Evolutionary conservation across 2,888 invertebrate species (phyloP), one percentile per base, ranked within the genome.

Genomic region (Gymnocheta viridis): DNA sequence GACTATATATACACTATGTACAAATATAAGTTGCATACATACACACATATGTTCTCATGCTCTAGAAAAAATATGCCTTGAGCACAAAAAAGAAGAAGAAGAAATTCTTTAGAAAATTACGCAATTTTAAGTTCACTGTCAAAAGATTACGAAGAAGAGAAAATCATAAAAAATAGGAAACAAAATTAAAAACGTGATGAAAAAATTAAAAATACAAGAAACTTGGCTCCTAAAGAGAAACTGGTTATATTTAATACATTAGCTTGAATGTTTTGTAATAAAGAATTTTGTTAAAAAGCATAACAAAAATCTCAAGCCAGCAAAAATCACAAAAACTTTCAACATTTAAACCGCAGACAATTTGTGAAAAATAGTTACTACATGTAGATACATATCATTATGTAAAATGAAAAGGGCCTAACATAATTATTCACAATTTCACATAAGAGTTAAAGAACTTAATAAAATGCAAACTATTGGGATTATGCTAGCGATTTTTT

Each of bases 101-200:
- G 69, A 47, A 66, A 74, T 58, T 83, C 64, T 81, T 54, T 67
- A 62, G 58, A 81, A 73, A 78, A 79, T 73, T 82, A 79, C 77
- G 74, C 81, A 81, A 81, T 69, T 69, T 32, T 67, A 51, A 32
- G 66, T 69, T 67, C 62, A 54, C 67, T 67, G 80, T 41, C 41
- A 41, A 73, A 62, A 76, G 62, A 62, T 62, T 60, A 77, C 64
- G 77, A 77, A 41, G 64, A 66, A 70, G 9, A 70, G 9, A 56
- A 56, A 60, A 24, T 41, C 51, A 67, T 76, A 78, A 44, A 79
- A 74, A 44, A 29, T 41, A 27, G 54, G 64, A 74, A 74, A 54
- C 64, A 51, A 74, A 44, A 69, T 22, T 22, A 51, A 70, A 74
- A 76, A 66, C 76, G 51, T 67, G 79, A 70, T 83, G 69, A 66